phyloP scores from a whole-genome alignment of 2,888 invertebrate species.

The Drosophila flavopinicola region DNA sequence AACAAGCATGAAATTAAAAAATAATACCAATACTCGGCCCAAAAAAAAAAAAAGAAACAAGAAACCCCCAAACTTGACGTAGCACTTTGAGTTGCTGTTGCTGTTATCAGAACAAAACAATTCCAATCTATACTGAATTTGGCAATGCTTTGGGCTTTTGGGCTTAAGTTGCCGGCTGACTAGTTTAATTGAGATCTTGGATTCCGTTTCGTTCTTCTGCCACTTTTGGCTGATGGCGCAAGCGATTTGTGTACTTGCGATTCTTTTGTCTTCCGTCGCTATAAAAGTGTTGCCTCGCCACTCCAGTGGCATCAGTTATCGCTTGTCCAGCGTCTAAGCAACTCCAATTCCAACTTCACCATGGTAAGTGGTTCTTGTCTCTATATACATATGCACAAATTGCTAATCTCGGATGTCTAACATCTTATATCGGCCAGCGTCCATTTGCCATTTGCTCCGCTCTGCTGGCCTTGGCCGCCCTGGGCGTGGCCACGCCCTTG shows the following conservation, averaged over 20 bases:
- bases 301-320: conserved; percentile 60
- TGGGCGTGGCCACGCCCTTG: conserved; percentile 52
- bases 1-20: conserved; percentile 12
- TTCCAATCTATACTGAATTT: too few species aligned
- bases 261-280: conserved; percentile 57
- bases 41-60: not conserved
- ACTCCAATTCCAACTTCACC: conserved; percentile 24
- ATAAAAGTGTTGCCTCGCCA: conserved; percentile 60
- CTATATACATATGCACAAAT: not conserved
- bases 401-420: not conserved
- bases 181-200: conserved; percentile 44
- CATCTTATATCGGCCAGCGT: conserved; percentile 35
- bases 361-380: conserved; percentile 60
- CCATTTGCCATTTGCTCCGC: conserved; percentile 33
- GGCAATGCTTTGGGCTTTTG: too few species aligned
- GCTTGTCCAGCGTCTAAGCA: conserved; percentile 44
- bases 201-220: conserved; percentile 43
- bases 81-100: not conserved
- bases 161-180: conserved; percentile 18
- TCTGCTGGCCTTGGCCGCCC: conserved; percentile 43
- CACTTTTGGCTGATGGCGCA: conserved; percentile 14
- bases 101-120: too few species aligned
- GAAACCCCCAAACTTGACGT: not conserved
- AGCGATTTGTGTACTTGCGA: conserved; percentile 42
- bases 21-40: too few species aligned